Evolutionary conservation across 2,113 vertebrate genomes (phyloP).

Genomic region (Pomatostomus ruficeps): DNA sequence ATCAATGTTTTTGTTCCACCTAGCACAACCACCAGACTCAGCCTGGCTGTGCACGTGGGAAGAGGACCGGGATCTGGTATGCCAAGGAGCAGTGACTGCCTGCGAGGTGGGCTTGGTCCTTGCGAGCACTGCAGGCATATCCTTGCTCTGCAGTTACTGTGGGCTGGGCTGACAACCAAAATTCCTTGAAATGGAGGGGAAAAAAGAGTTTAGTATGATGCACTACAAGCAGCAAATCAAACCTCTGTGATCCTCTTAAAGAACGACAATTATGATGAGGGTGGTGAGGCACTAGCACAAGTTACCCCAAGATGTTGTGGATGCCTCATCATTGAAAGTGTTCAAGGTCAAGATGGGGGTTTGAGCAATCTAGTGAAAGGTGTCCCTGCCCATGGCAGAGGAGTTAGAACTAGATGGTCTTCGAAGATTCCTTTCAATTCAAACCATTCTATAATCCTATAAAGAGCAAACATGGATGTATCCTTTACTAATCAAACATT

Average conservation of each 20-base stretch:
- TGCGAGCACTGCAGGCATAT: background rate
- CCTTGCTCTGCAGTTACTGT: background rate
- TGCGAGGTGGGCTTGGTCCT: background rate
- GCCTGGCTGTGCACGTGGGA: fast-evolving
- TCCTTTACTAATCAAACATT: background rate
- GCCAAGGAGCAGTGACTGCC: background rate
- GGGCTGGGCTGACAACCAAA: background rate
- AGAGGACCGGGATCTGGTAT: background rate
- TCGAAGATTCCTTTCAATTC: background rate
- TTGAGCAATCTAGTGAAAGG: background rate
- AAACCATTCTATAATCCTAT: background rate
- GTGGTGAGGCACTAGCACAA: background rate
- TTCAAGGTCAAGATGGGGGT: background rate
- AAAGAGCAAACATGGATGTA: background rate
- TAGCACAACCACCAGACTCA: background rate
- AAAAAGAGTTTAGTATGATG: background rate
- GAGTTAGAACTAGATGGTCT: background rate
- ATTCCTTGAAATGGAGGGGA: background rate
- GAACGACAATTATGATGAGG: background rate
- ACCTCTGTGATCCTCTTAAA: background rate
- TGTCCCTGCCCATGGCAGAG: background rate
- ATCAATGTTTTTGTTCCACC: background rate
- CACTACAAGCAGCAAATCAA: background rate
- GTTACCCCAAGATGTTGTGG: background rate
- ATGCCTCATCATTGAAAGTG: background rate